Conservation (phyloP, 1,140 invertebrate species). For the Macrobrachium nipponense region DNA sequence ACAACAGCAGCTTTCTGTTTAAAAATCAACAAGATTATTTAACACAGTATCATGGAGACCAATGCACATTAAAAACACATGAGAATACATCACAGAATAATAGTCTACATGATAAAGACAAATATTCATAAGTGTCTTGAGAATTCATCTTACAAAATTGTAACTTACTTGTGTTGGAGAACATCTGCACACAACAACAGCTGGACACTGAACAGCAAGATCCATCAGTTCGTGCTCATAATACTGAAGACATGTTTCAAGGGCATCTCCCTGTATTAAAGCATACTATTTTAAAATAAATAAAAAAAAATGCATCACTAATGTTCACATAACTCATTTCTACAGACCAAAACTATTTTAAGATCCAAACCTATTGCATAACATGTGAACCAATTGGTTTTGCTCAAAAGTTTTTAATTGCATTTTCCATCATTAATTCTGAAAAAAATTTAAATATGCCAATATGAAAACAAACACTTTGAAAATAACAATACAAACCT, state of each 20-base stretch:
- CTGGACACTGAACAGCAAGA: conserved; percentile 89
- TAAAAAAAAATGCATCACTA: not conserved
- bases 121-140: not conserved
- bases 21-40: not conserved
- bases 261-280: conserved; percentile 79
- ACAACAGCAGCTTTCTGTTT: conserved; percentile 96
- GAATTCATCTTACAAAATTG: too few relatives aligned
- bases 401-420: too few relatives aligned
- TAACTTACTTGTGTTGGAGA: conserved; percentile 83
- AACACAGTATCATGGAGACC: not conserved
- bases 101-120: not conserved
- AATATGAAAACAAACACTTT: too few relatives aligned
- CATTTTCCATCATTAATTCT: too few relatives aligned
- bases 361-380: too few relatives aligned
- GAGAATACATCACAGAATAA: not conserved
- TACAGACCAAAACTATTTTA: too few relatives aligned
- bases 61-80: not conserved
- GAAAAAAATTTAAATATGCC: too few relatives aligned
- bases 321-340: too few relatives aligned
- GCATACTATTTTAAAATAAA: not conserved
- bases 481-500: too few relatives aligned
- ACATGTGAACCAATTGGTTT: too few relatives aligned
- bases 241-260: conserved; percentile 93
- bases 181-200: conserved; percentile 96
- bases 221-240: conserved; percentile 97